Evolutionary conservation across 2,797 vertebrate genomes (phyloP), one percentile per base, ranked within the genome.

Genomic region (Tiaroga cobitis): DNA sequence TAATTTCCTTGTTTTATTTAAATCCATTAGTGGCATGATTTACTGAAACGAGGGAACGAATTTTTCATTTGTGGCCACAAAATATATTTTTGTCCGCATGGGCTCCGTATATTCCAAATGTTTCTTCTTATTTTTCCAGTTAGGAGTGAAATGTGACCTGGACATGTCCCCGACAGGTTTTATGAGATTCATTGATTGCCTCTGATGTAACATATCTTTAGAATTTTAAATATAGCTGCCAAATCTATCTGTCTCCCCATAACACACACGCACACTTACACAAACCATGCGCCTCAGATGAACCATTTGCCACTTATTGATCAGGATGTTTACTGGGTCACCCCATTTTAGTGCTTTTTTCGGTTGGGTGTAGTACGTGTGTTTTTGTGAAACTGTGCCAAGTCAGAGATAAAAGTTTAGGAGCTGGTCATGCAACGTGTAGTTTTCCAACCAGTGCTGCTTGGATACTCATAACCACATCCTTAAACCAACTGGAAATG

Each of bases 301-400:
- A 85, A 59, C 34, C 65, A 51, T 83, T 83, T 83, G 85, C 61
- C 10, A 19, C 76, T 69, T 18, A 85, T 83, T 75, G 83, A 82
- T 76, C 69, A 34, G 39, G 67, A 54, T 72, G 79, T 85, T 85
- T 77, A 88, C 80, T 56, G 70, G 79, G 61, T 84, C 80, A 76
- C 79, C 76, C 81, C 77, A 68, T 82, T 85, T 59, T 73, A 56
- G 54, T 72, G 61, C 65, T 83, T 82, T 86, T 56, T 82, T 49
- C 67, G n/a, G 51, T 65, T 56, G 43, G 79, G 70, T 78, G 84
- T 76, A 78, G 80, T 87, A 80, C 51, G 41, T 85, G 76, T 89
- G 79, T 82, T 81, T 69, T 83, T 86, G 78, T 84, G 32, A 82
- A 85, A 67, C 63, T 77, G 88, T 87, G 84, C 86, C 86, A 87